phyloP scores from a whole-genome alignment of 2,888 invertebrate species.

The Trichopria drosophilae region DNA sequence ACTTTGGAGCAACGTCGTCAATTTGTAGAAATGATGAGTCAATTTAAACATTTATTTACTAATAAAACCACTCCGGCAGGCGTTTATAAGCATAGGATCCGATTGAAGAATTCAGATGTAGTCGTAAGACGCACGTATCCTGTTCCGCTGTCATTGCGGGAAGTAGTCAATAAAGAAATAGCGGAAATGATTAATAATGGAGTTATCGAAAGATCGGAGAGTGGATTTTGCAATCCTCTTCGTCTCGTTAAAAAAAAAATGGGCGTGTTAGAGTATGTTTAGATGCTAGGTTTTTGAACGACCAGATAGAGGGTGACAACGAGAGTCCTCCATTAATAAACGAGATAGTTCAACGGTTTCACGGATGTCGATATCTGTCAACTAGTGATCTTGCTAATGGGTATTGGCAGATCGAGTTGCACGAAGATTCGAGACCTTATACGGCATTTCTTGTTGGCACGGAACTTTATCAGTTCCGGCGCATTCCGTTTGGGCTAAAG shows the following conservation, averaged over 20 bases:
- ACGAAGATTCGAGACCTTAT: constrained; percentile 19
- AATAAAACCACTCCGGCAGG: constrained; percentile 31
- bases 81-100: constrained; percentile 39
- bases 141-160: constrained; percentile 12
- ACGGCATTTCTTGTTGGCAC: constrained; percentile 30
- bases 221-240: constrained; percentile 43
- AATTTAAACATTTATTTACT: constrained; percentile 25
- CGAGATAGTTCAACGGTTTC: constrained; percentile 35
- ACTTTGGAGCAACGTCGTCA: too few relatives aligned
- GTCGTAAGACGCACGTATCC: constrained; percentile 31
- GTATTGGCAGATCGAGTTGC: constrained; percentile 37
- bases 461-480: constrained; percentile 37
- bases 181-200: constrained; percentile 40
- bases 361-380: constrained; percentile 31
- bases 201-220: constrained; percentile 41
- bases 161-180: constrained; percentile 25
- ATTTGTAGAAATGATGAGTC: too few relatives aligned
- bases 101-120: constrained; percentile 36
- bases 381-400: constrained; percentile 35
- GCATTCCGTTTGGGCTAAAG: constrained; percentile 45
- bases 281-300: constrained; percentile 45
- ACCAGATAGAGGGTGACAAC: constrained; percentile 41
- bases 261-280: constrained; percentile 41
- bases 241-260: constrained; percentile 40
- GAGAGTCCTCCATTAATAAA: constrained; percentile 35